Evolutionary conservation across 1,140 invertebrate genomes (phyloP).

Genomic region (Drosophila arizonae): DNA sequence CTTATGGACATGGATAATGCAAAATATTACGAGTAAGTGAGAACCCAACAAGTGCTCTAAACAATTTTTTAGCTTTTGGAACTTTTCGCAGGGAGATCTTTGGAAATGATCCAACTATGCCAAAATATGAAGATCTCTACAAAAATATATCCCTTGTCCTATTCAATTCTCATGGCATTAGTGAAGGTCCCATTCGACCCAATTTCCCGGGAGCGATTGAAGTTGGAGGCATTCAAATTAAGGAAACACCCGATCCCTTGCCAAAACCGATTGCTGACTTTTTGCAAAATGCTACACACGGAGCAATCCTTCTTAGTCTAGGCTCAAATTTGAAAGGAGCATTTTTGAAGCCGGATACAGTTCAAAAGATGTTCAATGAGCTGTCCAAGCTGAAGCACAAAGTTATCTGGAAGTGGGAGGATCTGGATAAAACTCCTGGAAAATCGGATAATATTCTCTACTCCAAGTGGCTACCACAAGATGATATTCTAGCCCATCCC

Average conservation of each 20-base stretch:
- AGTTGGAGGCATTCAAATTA: conserved; percentile 83
- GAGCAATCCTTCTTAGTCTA: conserved; percentile 85
- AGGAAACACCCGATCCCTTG: conserved; percentile 61
- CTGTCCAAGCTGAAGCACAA: conserved; percentile 82
- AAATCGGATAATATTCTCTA: conserved; percentile 84
- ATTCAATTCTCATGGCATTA: conserved; percentile 53
- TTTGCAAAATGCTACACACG: conserved; percentile 50
- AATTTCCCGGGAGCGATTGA: conserved; percentile 77
- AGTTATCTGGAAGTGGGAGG: conserved; percentile 84
- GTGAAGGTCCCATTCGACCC: conserved; percentile 69
- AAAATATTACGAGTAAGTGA: conserved; percentile 36
- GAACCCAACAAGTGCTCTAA: neutral
- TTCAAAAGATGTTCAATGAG: conserved; percentile 82
- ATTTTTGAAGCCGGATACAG: conserved; percentile 78
- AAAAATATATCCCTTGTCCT: conserved; percentile 62
- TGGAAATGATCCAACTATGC: conserved; percentile 47
- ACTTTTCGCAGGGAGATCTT: conserved; percentile 29
- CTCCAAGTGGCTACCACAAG: conserved; percentile 85
- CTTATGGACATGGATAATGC: conserved; percentile 11
- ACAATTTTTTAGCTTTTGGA: too few relatives aligned
- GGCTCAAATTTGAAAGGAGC: conserved; percentile 84
- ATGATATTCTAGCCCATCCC: conserved; percentile 72
- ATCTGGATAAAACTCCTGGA: conserved; percentile 62
- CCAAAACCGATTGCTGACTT: conserved; percentile 54
- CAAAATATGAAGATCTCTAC: conserved; percentile 34